These are phyloP conservation scores for Sparidentex hasta DNA, from an alignment of 2,797 vertebrate genomes.

Conservation along the genomic window DNA sequence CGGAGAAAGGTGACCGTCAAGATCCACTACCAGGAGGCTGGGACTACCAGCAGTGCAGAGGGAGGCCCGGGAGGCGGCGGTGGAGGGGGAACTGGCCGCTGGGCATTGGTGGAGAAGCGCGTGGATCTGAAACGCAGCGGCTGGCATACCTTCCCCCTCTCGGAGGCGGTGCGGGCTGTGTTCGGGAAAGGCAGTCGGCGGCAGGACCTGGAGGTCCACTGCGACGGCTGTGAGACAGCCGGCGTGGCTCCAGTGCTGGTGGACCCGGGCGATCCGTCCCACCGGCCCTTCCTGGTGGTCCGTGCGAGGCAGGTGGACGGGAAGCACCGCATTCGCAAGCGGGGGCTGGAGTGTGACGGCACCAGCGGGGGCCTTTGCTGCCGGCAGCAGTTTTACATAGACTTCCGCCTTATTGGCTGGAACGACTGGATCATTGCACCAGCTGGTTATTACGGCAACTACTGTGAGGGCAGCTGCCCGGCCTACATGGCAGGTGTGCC, in stretches of 20 bases:
- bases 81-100: constrained; percentile 74
- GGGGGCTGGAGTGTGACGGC: constrained; percentile 97
- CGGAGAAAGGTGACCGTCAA: constrained; percentile 94
- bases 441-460: constrained; percentile 98
- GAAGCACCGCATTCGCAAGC: constrained; percentile 96
- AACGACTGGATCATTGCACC: constrained; percentile 99
- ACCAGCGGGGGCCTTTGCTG: constrained; percentile 94
- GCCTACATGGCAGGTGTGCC: constrained; percentile 98
- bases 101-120: constrained; percentile 94
- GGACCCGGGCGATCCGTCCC: constrained; percentile 91
- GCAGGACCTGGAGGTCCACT: constrained; percentile 95
- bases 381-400: constrained; percentile 98
- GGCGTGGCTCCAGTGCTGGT: constrained; percentile 92
- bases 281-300: constrained; percentile 97
- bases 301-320: constrained; percentile 91
- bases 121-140: constrained; percentile 96
- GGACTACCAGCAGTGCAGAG: constrained; percentile 66
- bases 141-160: constrained; percentile 98
- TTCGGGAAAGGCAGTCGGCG: constrained; percentile 91
- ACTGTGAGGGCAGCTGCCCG: constrained; percentile 98
- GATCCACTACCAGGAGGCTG: constrained; percentile 92
- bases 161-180: constrained; percentile 91
- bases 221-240: constrained; percentile 91
- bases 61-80: constrained; percentile 67
- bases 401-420: constrained; percentile 99